phyloP scores from a whole-genome alignment of 2,888 invertebrate genomes.

The Thalpophila matura region DNA sequence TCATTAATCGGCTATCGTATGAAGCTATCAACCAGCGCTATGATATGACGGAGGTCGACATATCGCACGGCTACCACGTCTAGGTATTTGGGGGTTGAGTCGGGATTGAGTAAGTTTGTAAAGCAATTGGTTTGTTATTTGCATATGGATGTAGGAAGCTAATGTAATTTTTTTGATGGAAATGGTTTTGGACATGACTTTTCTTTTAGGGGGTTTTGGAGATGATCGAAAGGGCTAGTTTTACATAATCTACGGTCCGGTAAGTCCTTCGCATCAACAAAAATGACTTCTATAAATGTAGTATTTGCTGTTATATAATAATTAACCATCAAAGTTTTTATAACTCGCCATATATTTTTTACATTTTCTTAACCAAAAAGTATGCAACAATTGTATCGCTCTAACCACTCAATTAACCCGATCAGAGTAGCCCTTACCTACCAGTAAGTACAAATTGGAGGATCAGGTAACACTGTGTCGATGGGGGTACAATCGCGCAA shows the following conservation, averaged over 20 bases:
- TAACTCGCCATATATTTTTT: no score
- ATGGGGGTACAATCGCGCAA: constrained; percentile 71
- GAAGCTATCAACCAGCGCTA: constrained; percentile 86
- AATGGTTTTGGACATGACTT: background rate
- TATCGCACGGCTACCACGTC: constrained; percentile 67
- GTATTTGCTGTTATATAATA: no score
- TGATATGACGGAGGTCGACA: constrained; percentile 83
- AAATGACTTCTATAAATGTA: no score
- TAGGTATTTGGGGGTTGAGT: constrained; percentile 49
- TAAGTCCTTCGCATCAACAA: no score
- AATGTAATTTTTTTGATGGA: background rate
- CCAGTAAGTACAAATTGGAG: constrained; percentile 52
- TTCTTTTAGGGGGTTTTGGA: background rate
- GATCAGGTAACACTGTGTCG: constrained; percentile 70
- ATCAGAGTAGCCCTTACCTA: background rate
- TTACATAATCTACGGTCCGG: no score
- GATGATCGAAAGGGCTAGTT: no score
- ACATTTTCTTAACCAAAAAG: background rate
- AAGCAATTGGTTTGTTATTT: constrained; percentile 26
- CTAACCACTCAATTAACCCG: constrained; percentile 38
- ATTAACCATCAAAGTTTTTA: no score
- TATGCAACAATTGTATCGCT: background rate
- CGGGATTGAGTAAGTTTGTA: constrained; percentile 50
- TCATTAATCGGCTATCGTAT: constrained; percentile 89
- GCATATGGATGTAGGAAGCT: background rate